A percentile compares a stretch with the other conserved stretches of the same genome.
Evolutionary conservation across 2,113 vertebrate genomes (phyloP).

Genomic region (Saccopteryx bilineata): DNA sequence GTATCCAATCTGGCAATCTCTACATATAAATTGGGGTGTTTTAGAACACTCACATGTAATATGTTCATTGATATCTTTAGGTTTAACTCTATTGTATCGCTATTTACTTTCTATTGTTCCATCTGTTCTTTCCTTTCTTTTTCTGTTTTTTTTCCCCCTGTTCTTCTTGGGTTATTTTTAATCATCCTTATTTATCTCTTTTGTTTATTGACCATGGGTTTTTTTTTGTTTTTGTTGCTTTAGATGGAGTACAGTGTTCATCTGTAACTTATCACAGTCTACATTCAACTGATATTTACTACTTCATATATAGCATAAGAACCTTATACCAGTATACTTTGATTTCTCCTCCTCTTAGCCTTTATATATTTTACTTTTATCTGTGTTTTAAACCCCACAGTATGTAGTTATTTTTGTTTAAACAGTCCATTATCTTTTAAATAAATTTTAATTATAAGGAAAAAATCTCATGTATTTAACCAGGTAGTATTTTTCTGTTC

Average conservation of each 20-base stretch:
- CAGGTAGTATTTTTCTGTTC: not conserved
- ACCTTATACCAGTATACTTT: not conserved
- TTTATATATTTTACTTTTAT: not conserved
- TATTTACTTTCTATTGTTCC: no score
- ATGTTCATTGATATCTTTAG: no score
- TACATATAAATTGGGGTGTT: no score
- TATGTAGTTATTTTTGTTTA: not conserved
- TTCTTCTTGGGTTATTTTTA: not conserved
- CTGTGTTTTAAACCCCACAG: not conserved
- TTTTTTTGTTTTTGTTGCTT: slow-evolving; percentile 1
- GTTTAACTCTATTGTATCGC: no score
- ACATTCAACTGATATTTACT: not conserved
- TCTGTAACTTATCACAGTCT: not conserved
- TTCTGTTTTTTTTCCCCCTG: no score
- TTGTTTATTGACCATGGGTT: not conserved
- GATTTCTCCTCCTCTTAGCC: not conserved
- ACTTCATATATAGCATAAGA: not conserved
- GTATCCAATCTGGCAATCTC: no score
- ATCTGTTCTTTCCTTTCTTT: no score
- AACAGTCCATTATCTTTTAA: not conserved
- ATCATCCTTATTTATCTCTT: not conserved
- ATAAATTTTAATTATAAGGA: not conserved
- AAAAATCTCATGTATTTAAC: not conserved
- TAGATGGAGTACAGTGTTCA: not conserved
- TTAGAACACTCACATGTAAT: no score